Evolutionary conservation across 2,888 invertebrate species (phyloP).

Genomic region (Aquatica leii): DNA sequence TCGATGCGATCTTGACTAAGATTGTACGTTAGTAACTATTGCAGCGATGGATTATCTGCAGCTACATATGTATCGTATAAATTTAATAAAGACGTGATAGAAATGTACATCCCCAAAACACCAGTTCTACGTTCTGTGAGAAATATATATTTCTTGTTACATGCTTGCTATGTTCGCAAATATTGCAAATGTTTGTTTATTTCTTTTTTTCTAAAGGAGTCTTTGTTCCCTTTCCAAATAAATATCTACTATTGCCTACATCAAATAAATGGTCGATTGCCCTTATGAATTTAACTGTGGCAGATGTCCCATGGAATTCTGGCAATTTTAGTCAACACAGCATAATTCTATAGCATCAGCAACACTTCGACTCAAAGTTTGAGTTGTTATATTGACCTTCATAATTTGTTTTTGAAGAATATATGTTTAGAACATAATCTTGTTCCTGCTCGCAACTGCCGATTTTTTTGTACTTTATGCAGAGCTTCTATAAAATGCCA

Average conservation of each 20-base stretch:
- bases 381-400: too few species aligned
- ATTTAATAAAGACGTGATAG: neutral
- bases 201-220: neutral
- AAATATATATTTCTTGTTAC: neutral
- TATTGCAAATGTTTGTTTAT: neutral
- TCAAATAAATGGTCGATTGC: neutral
- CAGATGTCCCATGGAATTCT: neutral
- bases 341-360: neutral
- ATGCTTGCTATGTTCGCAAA: neutral
- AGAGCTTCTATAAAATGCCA: neutral
- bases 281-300: too few species aligned
- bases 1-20: too few species aligned
- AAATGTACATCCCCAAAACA: neutral
- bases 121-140: neutral
- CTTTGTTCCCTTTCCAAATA: neutral
- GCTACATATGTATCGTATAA: neutral
- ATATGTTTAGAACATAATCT: too few species aligned
- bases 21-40: neutral
- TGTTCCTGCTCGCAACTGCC: too few species aligned
- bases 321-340: neutral
- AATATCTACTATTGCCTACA: neutral
- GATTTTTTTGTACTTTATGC: neutral
- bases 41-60: neutral
- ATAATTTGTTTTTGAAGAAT: too few species aligned
- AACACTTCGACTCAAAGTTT: too few species aligned